Base-by-base conservation (phyloP, 2,797 vertebrate genomes). In the Crax fasciolata region DNA sequence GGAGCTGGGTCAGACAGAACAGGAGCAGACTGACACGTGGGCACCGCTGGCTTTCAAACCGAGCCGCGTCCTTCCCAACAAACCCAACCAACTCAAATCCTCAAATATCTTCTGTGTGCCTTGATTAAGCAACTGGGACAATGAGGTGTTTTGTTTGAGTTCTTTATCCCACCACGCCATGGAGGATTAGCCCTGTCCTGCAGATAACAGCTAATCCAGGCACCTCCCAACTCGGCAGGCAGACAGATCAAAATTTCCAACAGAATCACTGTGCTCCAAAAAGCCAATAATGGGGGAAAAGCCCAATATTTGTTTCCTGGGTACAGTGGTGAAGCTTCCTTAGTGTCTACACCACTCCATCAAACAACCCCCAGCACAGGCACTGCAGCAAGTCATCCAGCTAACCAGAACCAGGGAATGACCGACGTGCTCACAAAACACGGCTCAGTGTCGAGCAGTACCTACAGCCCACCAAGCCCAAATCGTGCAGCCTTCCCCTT, bases 101-200 rank as follows among this genome's bases (percentile, higher is more conserved):
- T 61, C 44, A 54, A 12, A n/a, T n/a, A 67, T 38, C 67, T 74
- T 63, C 81, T 32, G 9, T 16, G 6, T 11, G 30, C 41, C 74
- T 92, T 94, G 75, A 94, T 76, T 62, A 87, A 91, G 74, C 82
- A 93, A 81, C 41, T 15, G 41, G 49, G 80, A 90, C 87, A 86
- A 80, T 16, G 20, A 62, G 41, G 65, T 87, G 16, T 84, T 74
- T 73, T 71, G 88, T 84, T 66, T 19, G 81, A 96, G 92, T 70
- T 88, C 92, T 89, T 95, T 86, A 87, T 92, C 58, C 87, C 61
- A 73, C 49, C 68, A 74, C 48, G 83, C 82, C 52, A 51, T 13
- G 63, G 87, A 84, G 77, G 65, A 97, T 96, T 96, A 95, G 91
- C 66, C 62, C 78, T 77, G 41, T 73, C 65, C 68, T 70, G 57